These are phyloP conservation scores for Panthera leo DNA, from an alignment of 2,113 vertebrate species.

Conservation along the genomic window DNA sequence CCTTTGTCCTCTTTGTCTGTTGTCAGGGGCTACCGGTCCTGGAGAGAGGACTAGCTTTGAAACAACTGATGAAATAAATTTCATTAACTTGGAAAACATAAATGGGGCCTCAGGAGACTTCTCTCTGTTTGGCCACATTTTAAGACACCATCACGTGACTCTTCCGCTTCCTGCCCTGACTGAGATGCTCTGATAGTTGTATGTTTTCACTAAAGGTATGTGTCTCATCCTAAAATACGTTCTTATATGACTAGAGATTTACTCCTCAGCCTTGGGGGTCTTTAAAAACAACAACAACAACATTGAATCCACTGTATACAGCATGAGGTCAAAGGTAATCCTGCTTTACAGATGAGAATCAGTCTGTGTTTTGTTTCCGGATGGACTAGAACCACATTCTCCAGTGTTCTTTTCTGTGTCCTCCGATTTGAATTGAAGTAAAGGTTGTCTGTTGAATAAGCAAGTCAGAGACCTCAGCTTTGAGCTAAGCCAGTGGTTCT, in stretches of 20 bases:
- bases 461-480: background rate
- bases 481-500: background rate
- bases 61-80: constrained; percentile 51
- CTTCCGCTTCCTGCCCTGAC: background rate
- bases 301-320: background rate
- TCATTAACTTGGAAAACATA: constrained; percentile 59
- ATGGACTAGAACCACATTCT: background rate
- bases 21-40: background rate
- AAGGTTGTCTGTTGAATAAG: background rate
- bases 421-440: background rate
- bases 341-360: background rate
- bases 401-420: background rate
- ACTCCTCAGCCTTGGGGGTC: background rate
- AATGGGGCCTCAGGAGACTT: background rate
- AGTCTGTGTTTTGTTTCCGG: background rate
- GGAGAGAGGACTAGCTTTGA: constrained; percentile 29
- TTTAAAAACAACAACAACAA: background rate
- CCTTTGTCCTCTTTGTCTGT: constrained; percentile 16
- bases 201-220: background rate
- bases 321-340: background rate
- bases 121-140: background rate
- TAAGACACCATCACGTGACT: background rate
- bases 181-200: rapidly evolving
- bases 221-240: background rate
- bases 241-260: background rate